Conservation (phyloP, 2,797 vertebrate genomes). For the Linurgus olivaceus region DNA sequence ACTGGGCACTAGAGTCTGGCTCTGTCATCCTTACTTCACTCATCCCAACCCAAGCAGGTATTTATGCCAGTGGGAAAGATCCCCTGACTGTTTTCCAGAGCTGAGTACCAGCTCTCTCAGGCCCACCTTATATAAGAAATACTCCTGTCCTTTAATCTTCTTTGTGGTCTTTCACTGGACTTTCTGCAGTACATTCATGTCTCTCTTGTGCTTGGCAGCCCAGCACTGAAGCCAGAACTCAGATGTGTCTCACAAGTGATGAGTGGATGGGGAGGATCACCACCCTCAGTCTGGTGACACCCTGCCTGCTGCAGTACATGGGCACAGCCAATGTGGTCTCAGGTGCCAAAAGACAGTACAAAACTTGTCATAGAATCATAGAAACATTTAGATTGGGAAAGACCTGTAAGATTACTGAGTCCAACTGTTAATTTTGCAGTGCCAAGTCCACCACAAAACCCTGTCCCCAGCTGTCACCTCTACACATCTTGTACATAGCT, state of each 20-base stretch:
- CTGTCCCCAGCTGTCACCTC: background rate
- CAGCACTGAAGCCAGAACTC: background rate
- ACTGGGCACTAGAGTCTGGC: background rate
- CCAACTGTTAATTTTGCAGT: background rate
- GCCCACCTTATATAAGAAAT: background rate
- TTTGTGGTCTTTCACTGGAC: background rate
- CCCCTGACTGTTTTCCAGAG: background rate
- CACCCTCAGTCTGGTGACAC: background rate
- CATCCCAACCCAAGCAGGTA: background rate
- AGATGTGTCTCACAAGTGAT: fast-evolving
- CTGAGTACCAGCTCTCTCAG: background rate
- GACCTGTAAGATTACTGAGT: background rate
- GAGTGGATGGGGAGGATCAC: background rate
- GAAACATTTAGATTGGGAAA: background rate
- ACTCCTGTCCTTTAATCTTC: background rate
- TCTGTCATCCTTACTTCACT: background rate
- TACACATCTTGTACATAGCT: background rate
- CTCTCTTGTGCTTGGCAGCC: background rate
- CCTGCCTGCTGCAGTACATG: background rate
- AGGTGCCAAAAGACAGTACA: background rate
- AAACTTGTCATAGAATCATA: background rate
- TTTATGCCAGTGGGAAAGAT: background rate
- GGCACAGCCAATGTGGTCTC: background rate
- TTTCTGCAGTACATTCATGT: background rate
- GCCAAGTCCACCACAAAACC: background rate